phyloP scores from a whole-genome alignment of 2,113 vertebrate genomes.

The Sylvietta virens region DNA sequence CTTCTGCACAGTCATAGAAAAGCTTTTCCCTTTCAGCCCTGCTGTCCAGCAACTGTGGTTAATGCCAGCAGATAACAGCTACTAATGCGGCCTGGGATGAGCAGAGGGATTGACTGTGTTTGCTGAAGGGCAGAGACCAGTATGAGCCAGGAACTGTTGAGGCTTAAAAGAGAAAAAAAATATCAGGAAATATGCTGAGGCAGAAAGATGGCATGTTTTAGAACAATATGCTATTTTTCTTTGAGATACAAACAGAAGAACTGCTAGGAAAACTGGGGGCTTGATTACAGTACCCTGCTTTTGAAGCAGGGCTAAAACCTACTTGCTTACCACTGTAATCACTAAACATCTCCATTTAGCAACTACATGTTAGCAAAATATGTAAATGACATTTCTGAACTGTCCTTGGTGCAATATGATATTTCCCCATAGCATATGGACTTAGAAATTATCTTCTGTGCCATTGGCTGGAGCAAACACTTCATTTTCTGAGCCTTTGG shows the following conservation, averaged over 20 bases:
- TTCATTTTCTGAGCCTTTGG: neutral
- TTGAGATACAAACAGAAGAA: neutral
- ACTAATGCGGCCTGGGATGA: neutral
- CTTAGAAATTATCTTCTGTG: neutral
- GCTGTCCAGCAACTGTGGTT: neutral
- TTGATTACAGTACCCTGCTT: neutral
- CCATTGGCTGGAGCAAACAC: neutral
- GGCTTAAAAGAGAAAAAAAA: neutral
- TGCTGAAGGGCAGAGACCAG: constrained; percentile 6
- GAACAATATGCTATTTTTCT: neutral
- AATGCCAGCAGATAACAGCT: constrained; percentile 37
- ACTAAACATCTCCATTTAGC: neutral
- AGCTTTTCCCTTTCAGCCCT: neutral
- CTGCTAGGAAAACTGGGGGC: neutral
- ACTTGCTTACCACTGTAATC: neutral
- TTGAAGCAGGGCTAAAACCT: neutral
- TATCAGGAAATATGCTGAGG: neutral
- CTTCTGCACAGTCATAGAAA: neutral
- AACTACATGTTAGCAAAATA: neutral
- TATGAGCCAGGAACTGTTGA: neutral
- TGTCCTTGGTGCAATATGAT: neutral
- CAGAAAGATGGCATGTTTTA: neutral
- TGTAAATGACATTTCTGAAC: neutral
- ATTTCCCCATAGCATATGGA: neutral
- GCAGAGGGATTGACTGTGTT: neutral